Evolutionary conservation across 2,888 invertebrate genomes (phyloP).

Genomic region (Euclidia mi): DNA sequence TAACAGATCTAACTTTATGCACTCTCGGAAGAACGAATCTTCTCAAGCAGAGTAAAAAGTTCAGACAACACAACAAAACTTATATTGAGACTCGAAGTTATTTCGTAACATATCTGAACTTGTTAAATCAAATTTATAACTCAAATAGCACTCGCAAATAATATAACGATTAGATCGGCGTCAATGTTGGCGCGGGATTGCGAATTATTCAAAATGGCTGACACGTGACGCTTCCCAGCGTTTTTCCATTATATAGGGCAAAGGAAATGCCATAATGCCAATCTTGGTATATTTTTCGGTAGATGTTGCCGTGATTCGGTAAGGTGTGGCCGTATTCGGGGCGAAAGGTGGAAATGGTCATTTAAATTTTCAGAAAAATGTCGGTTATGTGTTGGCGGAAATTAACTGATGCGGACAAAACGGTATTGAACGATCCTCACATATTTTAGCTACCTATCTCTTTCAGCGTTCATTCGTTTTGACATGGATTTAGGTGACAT

Average conservation of each 20-base stretch:
- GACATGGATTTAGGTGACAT: too few relatives aligned
- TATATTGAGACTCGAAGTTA: constrained; percentile 8
- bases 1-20: constrained; percentile 7
- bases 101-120: constrained; percentile 11
- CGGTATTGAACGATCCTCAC: too few relatives aligned
- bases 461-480: too few relatives aligned
- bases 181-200: constrained; percentile 36
- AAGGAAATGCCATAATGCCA: constrained; percentile 17
- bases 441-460: too few relatives aligned
- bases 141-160: constrained; percentile 34
- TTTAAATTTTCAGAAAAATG: not conserved
- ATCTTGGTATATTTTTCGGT: constrained; percentile 10
- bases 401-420: not conserved
- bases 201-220: constrained; percentile 52
- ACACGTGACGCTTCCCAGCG: constrained; percentile 24
- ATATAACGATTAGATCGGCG: constrained; percentile 41
- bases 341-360: not conserved
- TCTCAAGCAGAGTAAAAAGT: not conserved
- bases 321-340: not conserved
- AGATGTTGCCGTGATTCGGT: constrained; percentile 4
- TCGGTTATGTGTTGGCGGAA: not conserved
- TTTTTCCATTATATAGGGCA: constrained; percentile 35
- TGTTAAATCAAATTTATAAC: constrained; percentile 31
- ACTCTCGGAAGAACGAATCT: not conserved
- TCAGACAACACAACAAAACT: constrained; percentile 2